phyloP scores from a whole-genome alignment of 2,797 vertebrate species.

The Melanotaenia boesemani region DNA sequence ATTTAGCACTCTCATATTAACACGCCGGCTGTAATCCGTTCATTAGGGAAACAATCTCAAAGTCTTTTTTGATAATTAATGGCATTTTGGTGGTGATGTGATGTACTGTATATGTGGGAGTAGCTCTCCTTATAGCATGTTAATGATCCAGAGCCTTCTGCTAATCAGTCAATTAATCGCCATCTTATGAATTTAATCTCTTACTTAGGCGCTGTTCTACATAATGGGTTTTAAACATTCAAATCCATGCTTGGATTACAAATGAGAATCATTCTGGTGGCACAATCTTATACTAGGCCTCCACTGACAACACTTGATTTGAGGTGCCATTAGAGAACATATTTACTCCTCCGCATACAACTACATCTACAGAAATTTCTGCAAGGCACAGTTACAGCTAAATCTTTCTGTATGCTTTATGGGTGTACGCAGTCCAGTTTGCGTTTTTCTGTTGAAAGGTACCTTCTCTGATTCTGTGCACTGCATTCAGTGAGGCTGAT shows the following conservation, averaged over 20 bases:
- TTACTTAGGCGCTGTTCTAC: constrained; percentile 74
- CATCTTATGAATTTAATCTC: constrained; percentile 80
- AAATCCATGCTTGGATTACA: constrained; percentile 70
- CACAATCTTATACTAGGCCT: constrained; percentile 27
- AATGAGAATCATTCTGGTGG: constrained; percentile 51
- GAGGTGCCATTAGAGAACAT: constrained; percentile 25
- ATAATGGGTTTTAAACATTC: constrained; percentile 78
- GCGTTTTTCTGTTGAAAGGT: constrained; percentile 31
- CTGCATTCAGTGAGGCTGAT: constrained; percentile 38
- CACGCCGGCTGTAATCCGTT: constrained; percentile 61
- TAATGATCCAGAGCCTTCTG: constrained; percentile 75
- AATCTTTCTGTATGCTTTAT: constrained; percentile 1
- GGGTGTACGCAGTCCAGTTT: constrained; percentile 2
- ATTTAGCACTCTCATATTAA: constrained; percentile 56
- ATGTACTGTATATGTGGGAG: constrained; percentile 62
- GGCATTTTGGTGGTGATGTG: constrained; percentile 70
- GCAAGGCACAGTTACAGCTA: constrained; percentile 7
- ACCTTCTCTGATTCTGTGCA: constrained; percentile 31
- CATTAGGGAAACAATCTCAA: constrained; percentile 71
- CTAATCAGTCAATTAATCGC: constrained; percentile 85
- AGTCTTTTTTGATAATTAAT: constrained; percentile 72
- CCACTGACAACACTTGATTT: constrained; percentile 31
- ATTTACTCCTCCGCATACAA: constrained; percentile 2
- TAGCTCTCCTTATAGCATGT: constrained; percentile 68
- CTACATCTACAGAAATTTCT: background rate